Conservation (phyloP, 1,140 invertebrate species). For the Aphelenchoides avenae region DNA sequence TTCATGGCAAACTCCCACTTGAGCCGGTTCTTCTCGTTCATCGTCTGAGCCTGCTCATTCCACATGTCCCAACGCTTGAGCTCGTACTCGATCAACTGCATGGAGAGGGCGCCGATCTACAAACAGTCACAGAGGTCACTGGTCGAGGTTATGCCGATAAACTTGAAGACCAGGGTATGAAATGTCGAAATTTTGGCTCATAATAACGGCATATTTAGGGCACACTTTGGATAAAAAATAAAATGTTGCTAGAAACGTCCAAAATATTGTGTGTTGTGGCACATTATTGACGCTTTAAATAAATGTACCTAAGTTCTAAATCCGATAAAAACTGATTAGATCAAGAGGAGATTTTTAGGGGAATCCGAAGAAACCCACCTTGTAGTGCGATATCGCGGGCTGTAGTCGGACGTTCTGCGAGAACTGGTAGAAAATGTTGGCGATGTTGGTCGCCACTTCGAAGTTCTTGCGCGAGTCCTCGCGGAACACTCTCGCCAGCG, state of each 20-base stretch:
- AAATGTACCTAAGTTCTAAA: constrained; percentile 27
- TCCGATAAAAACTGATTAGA: background rate
- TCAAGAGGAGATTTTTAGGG: too few species aligned
- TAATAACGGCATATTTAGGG: background rate
- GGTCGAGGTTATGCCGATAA: background rate
- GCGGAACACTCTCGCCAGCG: constrained; percentile 82
- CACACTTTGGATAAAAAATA: background rate
- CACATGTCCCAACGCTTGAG: constrained; percentile 84
- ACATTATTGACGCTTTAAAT: too few species aligned
- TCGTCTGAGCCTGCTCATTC: constrained; percentile 78
- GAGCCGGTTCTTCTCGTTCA: constrained; percentile 58
- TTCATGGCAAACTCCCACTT: constrained; percentile 75
- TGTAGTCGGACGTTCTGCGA: constrained; percentile 94
- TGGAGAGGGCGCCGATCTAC: constrained; percentile 84
- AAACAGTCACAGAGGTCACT: too few species aligned
- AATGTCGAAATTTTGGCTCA: background rate
- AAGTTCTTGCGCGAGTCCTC: constrained; percentile 96
- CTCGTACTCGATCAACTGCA: constrained; percentile 92
- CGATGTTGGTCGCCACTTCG: constrained; percentile 89
- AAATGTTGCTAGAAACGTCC: background rate
- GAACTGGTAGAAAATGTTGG: constrained; percentile 94
- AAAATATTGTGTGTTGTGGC: background rate
- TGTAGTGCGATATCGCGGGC: constrained; percentile 79
- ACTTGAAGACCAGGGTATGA: background rate
- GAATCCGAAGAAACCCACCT: constrained; percentile 67